Conservation (phyloP, 2,113 vertebrate genomes). For the Alces alces region DNA sequence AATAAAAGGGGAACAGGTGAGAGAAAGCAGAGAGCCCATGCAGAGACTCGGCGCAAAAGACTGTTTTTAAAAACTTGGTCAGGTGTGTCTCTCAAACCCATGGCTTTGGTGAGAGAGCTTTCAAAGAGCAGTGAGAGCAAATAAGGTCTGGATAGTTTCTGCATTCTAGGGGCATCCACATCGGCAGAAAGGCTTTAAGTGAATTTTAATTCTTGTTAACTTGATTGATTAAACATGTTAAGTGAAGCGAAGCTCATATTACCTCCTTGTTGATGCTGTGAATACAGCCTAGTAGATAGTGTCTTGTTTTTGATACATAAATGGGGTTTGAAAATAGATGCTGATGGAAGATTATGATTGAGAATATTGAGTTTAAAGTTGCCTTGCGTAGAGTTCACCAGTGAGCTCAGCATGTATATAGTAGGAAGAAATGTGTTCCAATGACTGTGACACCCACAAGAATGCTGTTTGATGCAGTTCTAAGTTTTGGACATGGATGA, state of each 20-base stretch:
- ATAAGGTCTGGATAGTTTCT: slow-evolving; percentile 84
- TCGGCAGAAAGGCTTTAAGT: slow-evolving; percentile 79
- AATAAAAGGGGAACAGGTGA: slow-evolving; percentile 89
- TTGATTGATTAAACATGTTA: slow-evolving; percentile 84
- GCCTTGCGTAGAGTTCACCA: slow-evolving; percentile 78
- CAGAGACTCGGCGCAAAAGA: slow-evolving; percentile 82
- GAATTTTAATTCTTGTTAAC: slow-evolving; percentile 81
- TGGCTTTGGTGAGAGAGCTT: slow-evolving; percentile 90
- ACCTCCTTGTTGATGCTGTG: slow-evolving; percentile 79
- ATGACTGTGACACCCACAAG: slow-evolving; percentile 86
- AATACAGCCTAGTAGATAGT: slow-evolving; percentile 88
- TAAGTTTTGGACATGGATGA: slow-evolving; percentile 85
- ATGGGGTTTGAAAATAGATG: slow-evolving; percentile 85
- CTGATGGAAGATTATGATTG: slow-evolving; percentile 73
- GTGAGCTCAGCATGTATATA: slow-evolving; percentile 80
- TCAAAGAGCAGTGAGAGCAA: slow-evolving; percentile 85
- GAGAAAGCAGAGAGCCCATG: slow-evolving; percentile 85
- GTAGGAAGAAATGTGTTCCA: slow-evolving; percentile 80
- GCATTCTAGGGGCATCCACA: slow-evolving; percentile 84
- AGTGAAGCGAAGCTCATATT: slow-evolving; percentile 84
- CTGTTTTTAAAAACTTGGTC: slow-evolving; percentile 80
- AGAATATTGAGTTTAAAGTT: slow-evolving; percentile 82
- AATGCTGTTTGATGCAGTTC: slow-evolving; percentile 88
- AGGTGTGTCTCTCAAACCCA: slow-evolving; percentile 87
- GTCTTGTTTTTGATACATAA: slow-evolving; percentile 88